Conservation (phyloP, 2,113 vertebrate genomes). For the Cebidichthys violaceus region DNA sequence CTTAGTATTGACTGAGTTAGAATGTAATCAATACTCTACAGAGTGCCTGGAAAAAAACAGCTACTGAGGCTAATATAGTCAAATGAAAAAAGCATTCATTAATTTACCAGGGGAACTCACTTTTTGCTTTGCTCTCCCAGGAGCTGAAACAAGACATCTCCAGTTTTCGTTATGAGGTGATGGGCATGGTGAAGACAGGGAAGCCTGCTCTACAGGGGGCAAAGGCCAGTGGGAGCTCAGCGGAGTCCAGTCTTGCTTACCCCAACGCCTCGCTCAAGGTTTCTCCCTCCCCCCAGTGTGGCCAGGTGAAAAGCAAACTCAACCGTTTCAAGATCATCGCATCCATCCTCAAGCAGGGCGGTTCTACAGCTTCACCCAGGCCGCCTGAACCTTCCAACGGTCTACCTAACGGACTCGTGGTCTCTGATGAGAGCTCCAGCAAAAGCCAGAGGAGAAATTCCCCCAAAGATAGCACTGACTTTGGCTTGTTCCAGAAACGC, state of each 20-base stretch:
- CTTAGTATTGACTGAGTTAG: background rate
- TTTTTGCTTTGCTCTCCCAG: conserved; percentile 73
- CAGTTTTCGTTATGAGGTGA: conserved; percentile 97
- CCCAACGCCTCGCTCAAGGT: conserved; percentile 84
- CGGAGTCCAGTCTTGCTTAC: conserved; percentile 81
- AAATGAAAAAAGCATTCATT: conserved; percentile 3
- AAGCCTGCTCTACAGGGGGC: conserved; percentile 83
- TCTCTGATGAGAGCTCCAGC: conserved; percentile 71
- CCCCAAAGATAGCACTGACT: conserved; percentile 87
- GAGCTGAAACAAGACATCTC: conserved; percentile 99
- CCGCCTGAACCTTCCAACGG: conserved; percentile 80
- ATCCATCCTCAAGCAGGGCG: conserved; percentile 89
- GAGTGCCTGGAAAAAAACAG: background rate
- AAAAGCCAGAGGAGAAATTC: conserved; percentile 85
- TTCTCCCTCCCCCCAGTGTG: conserved; percentile 74
- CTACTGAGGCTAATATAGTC: background rate
- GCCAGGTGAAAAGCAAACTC: conserved; percentile 86
- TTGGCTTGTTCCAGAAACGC: conserved; percentile 88
- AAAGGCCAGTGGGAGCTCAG: conserved; percentile 65
- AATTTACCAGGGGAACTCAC: background rate
- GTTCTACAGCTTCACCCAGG: conserved; percentile 76
- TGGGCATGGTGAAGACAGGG: conserved; percentile 93
- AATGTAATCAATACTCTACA: background rate
- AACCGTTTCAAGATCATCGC: conserved; percentile 91
- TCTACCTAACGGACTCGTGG: conserved; percentile 88